Percentiles rank a stretch among this genome's conserved stretches.
Evolutionary conservation across 1,140 invertebrate genomes (phyloP).

Genomic region (Heliconius himera): DNA sequence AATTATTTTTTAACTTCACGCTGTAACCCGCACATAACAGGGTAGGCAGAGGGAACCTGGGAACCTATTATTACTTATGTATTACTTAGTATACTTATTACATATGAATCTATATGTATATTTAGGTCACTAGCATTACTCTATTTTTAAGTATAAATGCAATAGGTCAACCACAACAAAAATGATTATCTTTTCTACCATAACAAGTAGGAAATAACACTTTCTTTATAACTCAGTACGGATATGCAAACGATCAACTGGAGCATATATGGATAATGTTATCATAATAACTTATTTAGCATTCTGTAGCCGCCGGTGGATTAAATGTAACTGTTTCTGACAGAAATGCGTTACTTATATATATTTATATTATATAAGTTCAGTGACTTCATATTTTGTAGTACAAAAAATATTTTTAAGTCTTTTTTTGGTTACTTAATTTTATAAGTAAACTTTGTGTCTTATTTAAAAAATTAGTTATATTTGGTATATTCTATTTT

Average conservation of each 20-base stretch:
- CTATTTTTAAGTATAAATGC: neutral
- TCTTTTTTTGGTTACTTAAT: neutral
- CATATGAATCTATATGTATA: neutral
- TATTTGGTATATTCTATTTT: too few species aligned
- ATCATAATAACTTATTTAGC: neutral
- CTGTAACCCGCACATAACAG: too few species aligned
- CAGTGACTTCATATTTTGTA: neutral
- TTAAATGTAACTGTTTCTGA: neutral
- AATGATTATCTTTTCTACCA: neutral
- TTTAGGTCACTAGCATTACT: neutral
- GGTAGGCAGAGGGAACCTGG: too few species aligned
- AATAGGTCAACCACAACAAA: neutral
- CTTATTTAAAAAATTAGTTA: too few species aligned
- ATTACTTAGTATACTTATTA: too few species aligned
- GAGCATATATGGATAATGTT: neutral
- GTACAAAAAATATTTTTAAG: neutral
- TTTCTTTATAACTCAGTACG: neutral
- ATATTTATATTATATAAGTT: neutral
- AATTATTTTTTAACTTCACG: too few species aligned
- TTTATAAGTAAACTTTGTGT: neutral
- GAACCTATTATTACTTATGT: too few species aligned
- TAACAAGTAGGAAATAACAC: neutral
- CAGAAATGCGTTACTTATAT: neutral
- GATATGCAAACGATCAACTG: conserved; percentile 1
- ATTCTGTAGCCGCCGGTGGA: neutral